Evolutionary conservation across 2,797 vertebrate species (phyloP).

Genomic region (Typhlichthys subterraneus): DNA sequence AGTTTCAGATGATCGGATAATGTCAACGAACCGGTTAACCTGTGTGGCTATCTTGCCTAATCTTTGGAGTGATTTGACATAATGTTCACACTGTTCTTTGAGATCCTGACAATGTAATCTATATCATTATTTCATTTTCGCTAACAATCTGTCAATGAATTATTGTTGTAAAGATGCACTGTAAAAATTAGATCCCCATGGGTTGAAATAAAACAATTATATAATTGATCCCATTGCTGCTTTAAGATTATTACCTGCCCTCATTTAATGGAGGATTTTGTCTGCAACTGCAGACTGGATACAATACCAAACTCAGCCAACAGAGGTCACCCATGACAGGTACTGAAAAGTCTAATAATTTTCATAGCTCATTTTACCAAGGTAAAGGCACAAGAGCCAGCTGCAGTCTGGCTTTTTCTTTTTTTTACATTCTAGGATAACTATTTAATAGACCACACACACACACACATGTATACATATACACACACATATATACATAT

Average conservation of each 20-base stretch:
- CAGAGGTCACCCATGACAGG: too few species aligned
- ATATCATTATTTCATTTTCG: constrained; percentile 76
- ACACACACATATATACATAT: too few species aligned
- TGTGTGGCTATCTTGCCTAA: constrained; percentile 51
- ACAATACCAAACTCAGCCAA: too few species aligned
- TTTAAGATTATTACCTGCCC: not conserved
- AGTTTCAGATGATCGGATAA: constrained; percentile 36
- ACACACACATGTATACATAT: too few species aligned
- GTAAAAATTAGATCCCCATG: constrained; percentile 81
- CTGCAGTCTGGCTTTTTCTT: too few species aligned
- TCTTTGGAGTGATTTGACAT: constrained; percentile 53
- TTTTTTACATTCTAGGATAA: too few species aligned
- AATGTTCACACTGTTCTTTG: constrained; percentile 50
- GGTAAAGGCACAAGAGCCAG: too few species aligned
- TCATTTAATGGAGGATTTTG: too few species aligned
- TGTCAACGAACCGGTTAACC: constrained; percentile 55
- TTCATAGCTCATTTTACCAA: too few species aligned
- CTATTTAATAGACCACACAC: too few species aligned
- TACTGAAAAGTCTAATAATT: too few species aligned
- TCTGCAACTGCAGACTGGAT: too few species aligned
- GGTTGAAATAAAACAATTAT: constrained; percentile 81
- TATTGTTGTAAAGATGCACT: constrained; percentile 85
- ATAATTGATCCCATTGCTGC: constrained; percentile 37
- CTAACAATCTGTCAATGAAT: constrained; percentile 75
- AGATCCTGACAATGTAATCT: constrained; percentile 76